phyloP scores from a whole-genome alignment of 1,140 invertebrate genomes.

The Lethrus apterus region DNA sequence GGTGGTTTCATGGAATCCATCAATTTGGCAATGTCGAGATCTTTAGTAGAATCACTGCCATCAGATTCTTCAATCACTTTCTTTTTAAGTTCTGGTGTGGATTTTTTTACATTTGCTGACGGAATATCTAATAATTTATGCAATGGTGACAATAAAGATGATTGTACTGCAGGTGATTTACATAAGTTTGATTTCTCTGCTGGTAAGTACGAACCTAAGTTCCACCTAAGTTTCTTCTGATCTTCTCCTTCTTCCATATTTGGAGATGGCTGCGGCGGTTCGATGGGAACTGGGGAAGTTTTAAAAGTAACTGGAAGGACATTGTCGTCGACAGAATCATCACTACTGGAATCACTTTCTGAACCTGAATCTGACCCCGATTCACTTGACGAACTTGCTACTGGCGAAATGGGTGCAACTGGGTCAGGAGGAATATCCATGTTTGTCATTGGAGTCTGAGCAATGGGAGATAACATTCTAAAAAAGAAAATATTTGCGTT shows the following conservation, averaged over 20 bases:
- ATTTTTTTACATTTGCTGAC: constrained; percentile 1
- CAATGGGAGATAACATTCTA: constrained; percentile 38
- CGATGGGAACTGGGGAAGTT: constrained; percentile 24
- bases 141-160: constrained; percentile 16
- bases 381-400: constrained; percentile 44
- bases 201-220: constrained; percentile 45
- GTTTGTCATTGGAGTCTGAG: constrained; percentile 21
- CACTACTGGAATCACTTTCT: constrained; percentile 44
- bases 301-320: constrained; percentile 16
- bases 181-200: constrained; percentile 13
- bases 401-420: constrained; percentile 33
- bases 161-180: constrained; percentile 16
- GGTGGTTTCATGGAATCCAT: constrained; percentile 28
- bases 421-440: constrained; percentile 21
- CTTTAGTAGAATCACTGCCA: constrained; percentile 41
- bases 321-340: constrained; percentile 47
- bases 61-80: constrained; percentile 35
- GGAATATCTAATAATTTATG: not conserved
- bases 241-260: constrained; percentile 26
- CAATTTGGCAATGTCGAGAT: constrained; percentile 44
- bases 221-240: constrained; percentile 45
- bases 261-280: constrained; percentile 39
- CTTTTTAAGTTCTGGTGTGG: too few relatives aligned
- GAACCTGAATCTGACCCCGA: constrained; percentile 46
- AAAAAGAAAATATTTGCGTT: constrained; percentile 10